Percentiles rank a stretch among this genome's conserved stretches.
phyloP scores from a whole-genome alignment of 2,888 invertebrate species.

The Anticlea derivata region DNA sequence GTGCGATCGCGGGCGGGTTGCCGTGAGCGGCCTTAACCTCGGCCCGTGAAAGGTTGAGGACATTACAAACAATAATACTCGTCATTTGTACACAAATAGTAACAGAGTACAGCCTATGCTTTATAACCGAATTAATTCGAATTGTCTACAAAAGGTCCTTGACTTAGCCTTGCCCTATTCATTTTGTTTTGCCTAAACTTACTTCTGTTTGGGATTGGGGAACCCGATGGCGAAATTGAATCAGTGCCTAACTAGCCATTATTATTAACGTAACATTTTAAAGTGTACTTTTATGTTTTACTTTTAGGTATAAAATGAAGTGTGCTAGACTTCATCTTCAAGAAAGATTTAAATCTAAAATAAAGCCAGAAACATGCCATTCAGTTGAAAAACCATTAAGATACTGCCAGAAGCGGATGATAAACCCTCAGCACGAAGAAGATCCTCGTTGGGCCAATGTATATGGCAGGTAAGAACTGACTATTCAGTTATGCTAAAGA shows the following conservation, averaged over 20 bases:
- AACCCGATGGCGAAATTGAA: neutral
- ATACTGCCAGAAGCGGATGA: slow-evolving; percentile 71
- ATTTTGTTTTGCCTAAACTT: neutral
- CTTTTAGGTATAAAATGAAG: slow-evolving; percentile 53
- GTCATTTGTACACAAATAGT: slow-evolving; percentile 23
- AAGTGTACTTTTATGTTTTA: slow-evolving; percentile 4
- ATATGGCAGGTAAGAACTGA: slow-evolving; percentile 50
- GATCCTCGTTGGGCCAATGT: slow-evolving; percentile 64
- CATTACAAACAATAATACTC: slow-evolving; percentile 28
- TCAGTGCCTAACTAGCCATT: no score
- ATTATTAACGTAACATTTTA: no score
- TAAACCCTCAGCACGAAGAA: slow-evolving; percentile 70
- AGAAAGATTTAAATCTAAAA: slow-evolving; percentile 56
- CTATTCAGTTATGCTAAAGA: no score
- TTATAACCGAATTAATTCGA: slow-evolving; percentile 25
- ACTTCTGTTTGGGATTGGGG: neutral
- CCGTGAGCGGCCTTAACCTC: slow-evolving; percentile 29
- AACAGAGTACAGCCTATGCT: slow-evolving; percentile 19
- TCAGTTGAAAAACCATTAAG: slow-evolving; percentile 55
- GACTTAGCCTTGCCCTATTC: slow-evolving; percentile 17
- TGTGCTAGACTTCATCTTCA: slow-evolving; percentile 69
- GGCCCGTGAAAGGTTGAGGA: slow-evolving; percentile 28
- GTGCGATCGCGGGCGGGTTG: slow-evolving; percentile 11
- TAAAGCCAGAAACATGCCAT: slow-evolving; percentile 31
- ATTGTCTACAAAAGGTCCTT: slow-evolving; percentile 22